Base-by-base conservation (phyloP, 2,113 vertebrate genomes). In the Tyrannus savana region DNA sequence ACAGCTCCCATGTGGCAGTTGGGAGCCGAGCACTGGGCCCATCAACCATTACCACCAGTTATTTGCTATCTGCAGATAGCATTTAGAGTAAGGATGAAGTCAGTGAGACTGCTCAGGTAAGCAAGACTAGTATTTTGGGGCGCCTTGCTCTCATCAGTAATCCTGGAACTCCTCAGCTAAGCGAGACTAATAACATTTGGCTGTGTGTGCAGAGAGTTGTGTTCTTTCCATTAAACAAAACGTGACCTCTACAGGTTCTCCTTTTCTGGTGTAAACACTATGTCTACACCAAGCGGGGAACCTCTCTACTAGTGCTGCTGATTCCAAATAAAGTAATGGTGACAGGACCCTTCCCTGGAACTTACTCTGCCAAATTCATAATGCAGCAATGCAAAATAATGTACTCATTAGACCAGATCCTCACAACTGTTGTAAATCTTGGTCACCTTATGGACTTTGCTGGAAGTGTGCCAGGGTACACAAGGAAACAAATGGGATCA, bases 301-400 rank as follows among this genome's bases (percentile, higher is more conserved):
- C 76, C 87, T 95, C 67, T 74, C 55, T 23, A 35, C 44, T 86
- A 59, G 35, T 81, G 63, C 59, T 77, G 50, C 71, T 74, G 84
- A 91, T 84, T 94, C 95, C 95, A 96, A 87, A 95, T 95, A 89
- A 89, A 96, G 94, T 84, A 72, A 96, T 63, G 52, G 71, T 95
- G 83, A 60, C 59, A 77, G 44, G 44, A 91, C 68, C 52, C 77
- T 95, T 71, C 87, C 49, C 2, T 19, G 77, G 75, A 81, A 67
- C 64, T 78, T 82, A 33, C 18, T 62, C 63, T 89, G 78, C 87
- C 93, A 89, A 85, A 95, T 87, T 85, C 77, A 88, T 80, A 85
- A 89, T 74, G 47, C 66, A 72, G 64, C 52, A 90, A 19, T 74
- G 84, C 53, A 75, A 81, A 84, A 92, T 95, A 92, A 93, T 69